These are phyloP conservation scores for Stegostoma tigrinum DNA, from an alignment of 2,113 vertebrate species.

Conservation along the genomic window DNA sequence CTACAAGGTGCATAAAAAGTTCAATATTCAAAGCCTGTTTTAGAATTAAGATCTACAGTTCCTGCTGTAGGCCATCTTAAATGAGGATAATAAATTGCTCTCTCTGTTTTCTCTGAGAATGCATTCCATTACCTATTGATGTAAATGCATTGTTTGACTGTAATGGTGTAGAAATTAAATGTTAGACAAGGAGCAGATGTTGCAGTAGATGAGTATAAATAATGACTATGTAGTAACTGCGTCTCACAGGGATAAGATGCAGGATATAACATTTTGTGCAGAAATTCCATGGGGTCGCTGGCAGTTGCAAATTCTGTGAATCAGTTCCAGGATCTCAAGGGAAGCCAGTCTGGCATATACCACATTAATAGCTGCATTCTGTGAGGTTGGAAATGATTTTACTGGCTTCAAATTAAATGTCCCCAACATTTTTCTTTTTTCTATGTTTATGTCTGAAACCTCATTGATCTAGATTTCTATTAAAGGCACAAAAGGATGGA, in stretches of 20 bases:
- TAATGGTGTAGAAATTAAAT: conserved; percentile 74
- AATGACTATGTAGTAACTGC: conserved; percentile 54
- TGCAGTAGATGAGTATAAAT: conserved; percentile 67
- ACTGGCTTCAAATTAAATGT: not conserved
- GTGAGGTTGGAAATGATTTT: not conserved
- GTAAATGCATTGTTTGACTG: conserved; percentile 70
- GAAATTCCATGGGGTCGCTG: conserved; percentile 46
- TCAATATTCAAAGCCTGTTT: not conserved
- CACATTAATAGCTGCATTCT: conserved; percentile 17
- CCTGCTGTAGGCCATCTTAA: conserved; percentile 72
- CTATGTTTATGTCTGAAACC: not conserved
- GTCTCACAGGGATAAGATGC: conserved; percentile 51
- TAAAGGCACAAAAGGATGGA: not conserved
- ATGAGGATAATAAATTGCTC: conserved; percentile 75
- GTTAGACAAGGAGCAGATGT: conserved; percentile 71
- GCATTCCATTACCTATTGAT: conserved; percentile 73
- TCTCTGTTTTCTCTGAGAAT: conserved; percentile 69
- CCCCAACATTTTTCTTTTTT: not conserved
- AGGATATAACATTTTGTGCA: conserved; percentile 43
- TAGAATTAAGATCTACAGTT: conserved; percentile 61
- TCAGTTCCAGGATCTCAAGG: not conserved
- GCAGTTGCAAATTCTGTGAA: not conserved
- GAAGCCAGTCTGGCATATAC: not conserved
- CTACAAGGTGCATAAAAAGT: not conserved
- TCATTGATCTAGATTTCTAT: not conserved